Conservation (phyloP, 2,113 vertebrate species). For the Datnioides undecimradiatus region DNA sequence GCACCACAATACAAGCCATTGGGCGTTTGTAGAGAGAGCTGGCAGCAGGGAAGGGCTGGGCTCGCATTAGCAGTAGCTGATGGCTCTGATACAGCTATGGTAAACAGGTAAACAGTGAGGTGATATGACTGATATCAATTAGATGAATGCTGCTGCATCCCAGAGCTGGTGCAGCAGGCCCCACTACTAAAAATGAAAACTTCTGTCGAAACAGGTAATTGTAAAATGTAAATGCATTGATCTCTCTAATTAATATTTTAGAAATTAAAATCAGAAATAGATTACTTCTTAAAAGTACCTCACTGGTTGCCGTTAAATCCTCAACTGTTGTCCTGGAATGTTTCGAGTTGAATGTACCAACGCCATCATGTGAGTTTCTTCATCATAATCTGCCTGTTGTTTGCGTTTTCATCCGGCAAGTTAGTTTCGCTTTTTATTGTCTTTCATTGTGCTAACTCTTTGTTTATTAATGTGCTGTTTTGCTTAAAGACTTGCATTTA, state of each 20-base stretch:
- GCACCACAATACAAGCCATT: not conserved
- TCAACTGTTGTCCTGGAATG: too few species aligned
- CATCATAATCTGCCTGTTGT: not conserved
- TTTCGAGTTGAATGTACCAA: too few species aligned
- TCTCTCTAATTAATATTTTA: too few species aligned
- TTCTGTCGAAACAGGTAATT: not conserved
- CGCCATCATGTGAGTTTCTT: too few species aligned
- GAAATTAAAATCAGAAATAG: too few species aligned
- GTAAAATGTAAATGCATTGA: not conserved
- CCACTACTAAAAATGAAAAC: not conserved
- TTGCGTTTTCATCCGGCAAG: not conserved
- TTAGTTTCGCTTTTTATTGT: not conserved
- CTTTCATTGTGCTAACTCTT: not conserved
- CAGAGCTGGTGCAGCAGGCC: not conserved
- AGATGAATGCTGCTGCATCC: not conserved
- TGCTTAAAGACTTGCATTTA: slow-evolving; percentile 2
- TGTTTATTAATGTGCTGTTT: slow-evolving; percentile 8
- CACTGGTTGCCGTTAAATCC: too few species aligned
- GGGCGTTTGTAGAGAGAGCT: not conserved
- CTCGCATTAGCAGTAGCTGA: not conserved
- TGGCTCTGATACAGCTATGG: not conserved
- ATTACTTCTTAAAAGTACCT: too few species aligned
- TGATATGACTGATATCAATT: not conserved
- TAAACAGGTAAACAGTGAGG: not conserved
- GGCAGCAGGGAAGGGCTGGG: not conserved